phyloP scores from a whole-genome alignment of 2,888 invertebrate species.

The Reticulitermes lucifugus region DNA sequence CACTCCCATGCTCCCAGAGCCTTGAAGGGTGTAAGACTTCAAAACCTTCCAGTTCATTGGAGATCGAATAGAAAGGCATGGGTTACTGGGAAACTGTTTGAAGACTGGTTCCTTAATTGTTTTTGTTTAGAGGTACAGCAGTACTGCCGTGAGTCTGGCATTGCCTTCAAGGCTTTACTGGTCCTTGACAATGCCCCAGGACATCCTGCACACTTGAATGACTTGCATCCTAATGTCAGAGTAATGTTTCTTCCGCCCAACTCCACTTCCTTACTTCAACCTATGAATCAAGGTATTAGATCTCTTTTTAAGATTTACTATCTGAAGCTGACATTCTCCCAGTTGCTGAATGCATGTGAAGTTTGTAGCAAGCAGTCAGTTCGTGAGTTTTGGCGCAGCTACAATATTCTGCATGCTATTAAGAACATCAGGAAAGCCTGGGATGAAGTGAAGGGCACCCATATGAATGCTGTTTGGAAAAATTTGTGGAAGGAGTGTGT shows the following conservation, averaged over 20 bases:
- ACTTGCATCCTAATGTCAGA: neutral
- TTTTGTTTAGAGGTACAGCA: neutral
- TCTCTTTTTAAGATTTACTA: neutral
- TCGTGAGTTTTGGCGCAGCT: neutral
- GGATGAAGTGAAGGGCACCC: neutral
- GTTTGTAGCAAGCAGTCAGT: neutral
- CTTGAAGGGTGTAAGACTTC: neutral
- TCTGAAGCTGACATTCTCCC: neutral
- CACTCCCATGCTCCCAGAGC: slow-evolving; percentile 5
- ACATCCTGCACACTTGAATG: neutral
- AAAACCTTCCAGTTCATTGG: slow-evolving; percentile 14
- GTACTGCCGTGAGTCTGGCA: neutral
- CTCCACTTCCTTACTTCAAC: neutral
- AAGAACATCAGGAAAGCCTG: neutral
- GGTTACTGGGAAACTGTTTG: neutral
- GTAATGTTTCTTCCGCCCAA: neutral
- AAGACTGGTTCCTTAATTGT: neutral
- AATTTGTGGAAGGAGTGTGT: neutral
- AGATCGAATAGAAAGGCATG: slow-evolving; percentile 15
- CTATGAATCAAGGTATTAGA: slow-evolving; percentile 1
- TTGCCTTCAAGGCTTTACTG: neutral
- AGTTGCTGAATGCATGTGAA: neutral
- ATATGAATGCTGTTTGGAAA: neutral
- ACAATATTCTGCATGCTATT: neutral
- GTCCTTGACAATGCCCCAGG: neutral